Evolutionary conservation across 2,113 vertebrate species (phyloP).

Genomic region (Aptenodytes patagonicus): DNA sequence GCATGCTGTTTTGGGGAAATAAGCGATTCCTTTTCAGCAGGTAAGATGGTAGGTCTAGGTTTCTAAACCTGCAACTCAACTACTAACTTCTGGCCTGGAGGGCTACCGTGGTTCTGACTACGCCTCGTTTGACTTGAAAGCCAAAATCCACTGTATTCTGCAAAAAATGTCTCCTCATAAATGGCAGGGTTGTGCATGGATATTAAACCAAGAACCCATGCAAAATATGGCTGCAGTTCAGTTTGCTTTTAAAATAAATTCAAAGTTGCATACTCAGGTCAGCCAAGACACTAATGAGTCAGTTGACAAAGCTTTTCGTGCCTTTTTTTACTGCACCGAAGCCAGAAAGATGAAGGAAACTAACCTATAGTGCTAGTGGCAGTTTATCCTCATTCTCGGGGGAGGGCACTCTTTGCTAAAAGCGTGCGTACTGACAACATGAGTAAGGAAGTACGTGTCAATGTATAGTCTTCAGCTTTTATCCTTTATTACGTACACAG

Average conservation of each 20-base stretch:
- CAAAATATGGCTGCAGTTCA: not conserved
- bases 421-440: conserved; percentile 10
- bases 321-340: not conserved
- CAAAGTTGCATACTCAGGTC: not conserved
- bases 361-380: not conserved
- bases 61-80: not conserved
- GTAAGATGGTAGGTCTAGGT: not conserved
- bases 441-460: conserved; percentile 46
- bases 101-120: not conserved
- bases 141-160: not conserved
- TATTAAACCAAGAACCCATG: not conserved
- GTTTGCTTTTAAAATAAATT: not conserved
- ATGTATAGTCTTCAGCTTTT: conserved; percentile 33
- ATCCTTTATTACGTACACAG: conserved; percentile 61
- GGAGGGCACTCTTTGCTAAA: not conserved
- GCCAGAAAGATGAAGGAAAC: not conserved
- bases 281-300: not conserved
- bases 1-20: not conserved
- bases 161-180: not conserved
- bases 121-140: not conserved
- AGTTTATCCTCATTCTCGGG: not conserved
- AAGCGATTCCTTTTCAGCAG: not conserved
- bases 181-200: not conserved
- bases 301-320: not conserved
- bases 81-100: not conserved